These are phyloP conservation scores for Agrochola litura DNA, from an alignment of 2,888 invertebrate species.

Conservation along the genomic window DNA sequence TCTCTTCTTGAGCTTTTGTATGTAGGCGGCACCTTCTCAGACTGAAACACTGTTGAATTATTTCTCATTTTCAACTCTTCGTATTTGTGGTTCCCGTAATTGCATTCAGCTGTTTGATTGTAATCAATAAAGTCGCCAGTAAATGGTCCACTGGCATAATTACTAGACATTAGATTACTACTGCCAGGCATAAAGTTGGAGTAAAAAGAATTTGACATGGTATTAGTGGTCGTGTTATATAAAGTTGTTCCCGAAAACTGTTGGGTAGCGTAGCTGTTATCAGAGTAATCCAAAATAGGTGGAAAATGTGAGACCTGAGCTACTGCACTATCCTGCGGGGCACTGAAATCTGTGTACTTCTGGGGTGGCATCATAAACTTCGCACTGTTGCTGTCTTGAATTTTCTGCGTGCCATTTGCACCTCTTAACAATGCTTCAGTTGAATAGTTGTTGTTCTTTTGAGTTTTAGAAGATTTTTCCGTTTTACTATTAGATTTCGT, in stretches of 20 bases:
- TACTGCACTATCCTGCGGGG: constrained; percentile 82
- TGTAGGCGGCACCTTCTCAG: constrained; percentile 80
- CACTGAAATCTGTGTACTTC: constrained; percentile 83
- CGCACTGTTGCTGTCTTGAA: constrained; percentile 76
- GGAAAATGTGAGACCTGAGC: constrained; percentile 89
- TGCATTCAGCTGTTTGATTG: constrained; percentile 85
- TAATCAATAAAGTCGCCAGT: constrained; percentile 86
- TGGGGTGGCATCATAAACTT: constrained; percentile 83
- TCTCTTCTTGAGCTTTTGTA: constrained; percentile 85
- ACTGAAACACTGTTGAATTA: constrained; percentile 78
- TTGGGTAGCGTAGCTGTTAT: constrained; percentile 83
- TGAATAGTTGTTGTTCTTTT: constrained; percentile 87
- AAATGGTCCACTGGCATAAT: constrained; percentile 84
- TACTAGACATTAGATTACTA: constrained; percentile 84
- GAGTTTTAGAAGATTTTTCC: constrained; percentile 82
- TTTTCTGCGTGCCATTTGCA: constrained; percentile 82
- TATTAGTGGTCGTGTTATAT: constrained; percentile 86
- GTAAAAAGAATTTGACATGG: constrained; percentile 87
- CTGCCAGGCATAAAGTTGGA: constrained; percentile 86
- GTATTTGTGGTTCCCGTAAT: constrained; percentile 85
- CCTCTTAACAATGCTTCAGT: constrained; percentile 86
- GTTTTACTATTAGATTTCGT: constrained; percentile 78
- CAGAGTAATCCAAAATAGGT: constrained; percentile 85
- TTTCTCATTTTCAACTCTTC: constrained; percentile 86
- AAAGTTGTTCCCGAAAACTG: constrained; percentile 86